Evolutionary conservation across 2,113 vertebrate species (phyloP).

Genomic region (Dicentrarchus labrax): DNA sequence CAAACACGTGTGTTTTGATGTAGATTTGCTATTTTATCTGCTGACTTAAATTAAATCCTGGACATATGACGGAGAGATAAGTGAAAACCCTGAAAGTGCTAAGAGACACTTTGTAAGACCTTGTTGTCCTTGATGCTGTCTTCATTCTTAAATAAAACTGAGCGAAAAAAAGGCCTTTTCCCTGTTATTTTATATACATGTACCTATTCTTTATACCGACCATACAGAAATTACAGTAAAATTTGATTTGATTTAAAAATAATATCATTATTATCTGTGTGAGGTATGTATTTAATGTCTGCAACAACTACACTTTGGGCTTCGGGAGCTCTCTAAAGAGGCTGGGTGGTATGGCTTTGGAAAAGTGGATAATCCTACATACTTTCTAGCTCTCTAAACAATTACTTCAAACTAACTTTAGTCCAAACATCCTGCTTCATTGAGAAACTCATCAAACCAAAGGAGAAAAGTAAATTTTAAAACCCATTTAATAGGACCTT

Average conservation of each 20-base stretch:
- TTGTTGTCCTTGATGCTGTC: not conserved
- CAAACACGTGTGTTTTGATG: not conserved
- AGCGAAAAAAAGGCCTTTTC: no score
- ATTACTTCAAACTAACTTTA: slow-evolving; percentile 18
- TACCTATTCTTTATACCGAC: no score
- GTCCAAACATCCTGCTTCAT: slow-evolving; percentile 55
- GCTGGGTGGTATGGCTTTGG: not conserved
- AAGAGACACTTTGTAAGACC: not conserved
- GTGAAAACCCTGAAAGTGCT: not conserved
- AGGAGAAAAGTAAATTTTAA: not conserved
- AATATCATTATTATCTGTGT: not conserved
- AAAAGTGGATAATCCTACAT: not conserved
- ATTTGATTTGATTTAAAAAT: no score
- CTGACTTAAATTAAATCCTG: not conserved
- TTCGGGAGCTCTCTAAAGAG: not conserved
- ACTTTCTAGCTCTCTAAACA: slow-evolving; percentile 22
- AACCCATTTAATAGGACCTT: slow-evolving; percentile 9
- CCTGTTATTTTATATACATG: no score
- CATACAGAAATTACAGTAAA: no score
- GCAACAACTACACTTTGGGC: not conserved
- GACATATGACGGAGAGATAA: not conserved
- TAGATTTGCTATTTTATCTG: not conserved
- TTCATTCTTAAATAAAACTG: not conserved
- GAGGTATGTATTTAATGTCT: not conserved
- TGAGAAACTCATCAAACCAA: slow-evolving; percentile 23